These are phyloP conservation scores for Drosophila ezoana DNA, from an alignment of 2,888 invertebrate genomes.

Conservation along the genomic window DNA sequence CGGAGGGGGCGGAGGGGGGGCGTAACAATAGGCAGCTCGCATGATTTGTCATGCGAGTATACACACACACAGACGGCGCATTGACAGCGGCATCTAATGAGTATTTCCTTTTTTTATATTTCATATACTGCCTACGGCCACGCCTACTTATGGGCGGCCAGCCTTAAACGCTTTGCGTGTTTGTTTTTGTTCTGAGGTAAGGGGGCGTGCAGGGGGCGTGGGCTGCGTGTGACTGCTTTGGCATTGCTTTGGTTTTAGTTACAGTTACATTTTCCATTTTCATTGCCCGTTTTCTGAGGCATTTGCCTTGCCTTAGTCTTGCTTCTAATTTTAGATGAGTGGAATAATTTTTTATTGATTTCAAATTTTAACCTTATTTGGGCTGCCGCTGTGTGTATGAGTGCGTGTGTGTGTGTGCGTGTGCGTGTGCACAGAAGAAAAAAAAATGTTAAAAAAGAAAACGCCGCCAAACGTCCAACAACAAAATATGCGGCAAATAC, in stretches of 20 bases:
- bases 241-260: conserved; percentile 42
- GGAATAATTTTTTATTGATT: conserved; percentile 84
- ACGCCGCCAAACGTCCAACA: conserved; percentile 70
- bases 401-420: conserved; percentile 2
- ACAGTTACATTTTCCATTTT: conserved; percentile 36
- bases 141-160: conserved; percentile 3
- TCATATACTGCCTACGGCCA: conserved; percentile 19
- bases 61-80: conserved; percentile 31
- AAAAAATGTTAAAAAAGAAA: conserved; percentile 29
- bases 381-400: conserved; percentile 4
- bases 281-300: conserved; percentile 35
- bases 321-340: conserved; percentile 84
- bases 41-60: conserved; percentile 69
- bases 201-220: background rate
- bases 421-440: conserved; percentile 21
- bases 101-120: conserved; percentile 14
- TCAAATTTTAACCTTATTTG: conserved; percentile 82
- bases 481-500: conserved; percentile 74
- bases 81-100: conserved; percentile 29
- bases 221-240: conserved; percentile 1
- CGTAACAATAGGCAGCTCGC: conserved; percentile 43
- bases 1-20: background rate
- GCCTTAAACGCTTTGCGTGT: conserved; percentile 29
- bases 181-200: conserved; percentile 24
- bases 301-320: conserved; percentile 49